Evolutionary conservation across 2,113 vertebrate genomes (phyloP), one percentile per base, ranked within the genome.

Genomic region (Paradisaea rubra): DNA sequence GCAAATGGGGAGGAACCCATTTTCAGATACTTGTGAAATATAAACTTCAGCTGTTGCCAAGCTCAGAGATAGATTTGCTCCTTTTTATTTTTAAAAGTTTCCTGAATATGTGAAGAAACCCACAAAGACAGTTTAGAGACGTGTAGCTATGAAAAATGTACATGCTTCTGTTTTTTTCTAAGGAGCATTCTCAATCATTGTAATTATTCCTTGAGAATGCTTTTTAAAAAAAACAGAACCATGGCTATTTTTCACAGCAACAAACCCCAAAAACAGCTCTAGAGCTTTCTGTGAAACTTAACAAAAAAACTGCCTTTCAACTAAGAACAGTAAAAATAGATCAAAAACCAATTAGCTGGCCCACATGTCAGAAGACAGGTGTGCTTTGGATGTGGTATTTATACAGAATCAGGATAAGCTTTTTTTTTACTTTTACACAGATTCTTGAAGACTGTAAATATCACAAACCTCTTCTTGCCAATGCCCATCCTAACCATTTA

Each of bases 61-160:
- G 92, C 88, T 94, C 79, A n/a, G 77, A 90, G 94, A 91, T 94
- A 93, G 90, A 94, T 95, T 95, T 91, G 90, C 93, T 96, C 76
- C 91, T 91, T 96, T 95, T 97, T 95, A 95, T 95, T 95, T 97
- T 95, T 95, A 88, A 93, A 96, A 95, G 90, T 97, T 86, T 93
- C 82, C 86, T 86, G 82, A 88, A 71, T 91, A 89, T 60, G 91
- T 84, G 88, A 94, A 95, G 82, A 95, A 97, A 93, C 69, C 94
- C 88, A 93, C 95, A 95, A 90, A 94, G 64, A 59, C 91, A 60
- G 91, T 94, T 95, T 81, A 84, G 92, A 95, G 76, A 57, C 3
- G 0, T 31, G 72, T n/a, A 86, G 88, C 88, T 94, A 81, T 68
- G 74, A 95, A 95, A 95, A 95, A 95, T 65, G 76, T 78, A 78